A percentile compares a stretch with the other conserved stretches of the same genome.
Conservation (phyloP, 2,113 vertebrate genomes). For the Halcyon malimbica region DNA sequence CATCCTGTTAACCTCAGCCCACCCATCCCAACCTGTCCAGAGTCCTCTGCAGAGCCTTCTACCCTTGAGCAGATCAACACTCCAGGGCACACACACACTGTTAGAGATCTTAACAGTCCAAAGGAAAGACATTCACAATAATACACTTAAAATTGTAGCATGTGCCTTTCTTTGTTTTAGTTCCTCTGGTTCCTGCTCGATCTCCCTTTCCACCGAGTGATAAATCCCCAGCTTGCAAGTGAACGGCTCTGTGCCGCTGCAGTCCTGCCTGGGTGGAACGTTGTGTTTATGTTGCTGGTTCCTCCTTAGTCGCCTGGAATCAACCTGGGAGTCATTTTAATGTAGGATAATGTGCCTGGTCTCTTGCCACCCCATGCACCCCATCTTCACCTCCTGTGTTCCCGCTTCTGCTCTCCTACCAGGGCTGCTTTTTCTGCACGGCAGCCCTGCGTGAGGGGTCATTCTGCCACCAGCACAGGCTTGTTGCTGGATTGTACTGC, state of each 20-base stretch:
- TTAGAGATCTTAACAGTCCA: no score
- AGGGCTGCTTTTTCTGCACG: neutral
- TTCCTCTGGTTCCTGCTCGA: neutral
- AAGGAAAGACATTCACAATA: neutral
- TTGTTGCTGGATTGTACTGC: no score
- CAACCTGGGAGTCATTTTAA: neutral
- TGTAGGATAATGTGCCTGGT: neutral
- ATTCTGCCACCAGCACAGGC: no score
- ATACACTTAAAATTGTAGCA: neutral
- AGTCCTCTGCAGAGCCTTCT: no score
- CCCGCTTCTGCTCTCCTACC: rapidly evolving
- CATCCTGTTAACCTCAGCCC: no score
- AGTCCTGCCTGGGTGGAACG: rapidly evolving
- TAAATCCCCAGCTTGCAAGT: neutral
- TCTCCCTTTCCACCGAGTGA: rapidly evolving
- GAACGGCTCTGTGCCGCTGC: rapidly evolving
- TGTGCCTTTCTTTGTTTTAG: neutral
- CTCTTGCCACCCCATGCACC: neutral
- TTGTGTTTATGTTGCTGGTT: neutral
- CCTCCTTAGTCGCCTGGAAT: neutral
- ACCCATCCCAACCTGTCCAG: no score
- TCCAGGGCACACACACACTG: no score
- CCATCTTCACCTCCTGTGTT: neutral
- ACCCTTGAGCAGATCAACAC: no score
- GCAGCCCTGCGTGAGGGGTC: no score